These are phyloP conservation scores for Apoda limacodes DNA, from an alignment of 2,888 invertebrate species.

Conservation along the genomic window DNA sequence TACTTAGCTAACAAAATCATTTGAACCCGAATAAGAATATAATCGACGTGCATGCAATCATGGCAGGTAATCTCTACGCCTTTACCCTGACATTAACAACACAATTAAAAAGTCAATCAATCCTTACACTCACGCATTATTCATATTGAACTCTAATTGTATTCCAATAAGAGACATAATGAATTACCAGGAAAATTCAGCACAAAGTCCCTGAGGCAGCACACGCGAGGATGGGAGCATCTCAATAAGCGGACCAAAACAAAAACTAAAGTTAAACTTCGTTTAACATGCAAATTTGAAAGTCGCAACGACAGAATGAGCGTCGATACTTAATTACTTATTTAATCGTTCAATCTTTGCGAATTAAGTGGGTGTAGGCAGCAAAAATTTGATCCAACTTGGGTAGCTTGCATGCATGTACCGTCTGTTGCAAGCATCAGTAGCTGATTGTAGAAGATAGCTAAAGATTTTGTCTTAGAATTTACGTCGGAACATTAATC, in stretches of 20 bases:
- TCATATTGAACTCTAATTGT: too few species aligned
- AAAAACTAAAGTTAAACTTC: slow-evolving; percentile 62
- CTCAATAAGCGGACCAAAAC: slow-evolving; percentile 62
- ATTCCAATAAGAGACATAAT: too few species aligned
- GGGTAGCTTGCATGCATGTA: neutral
- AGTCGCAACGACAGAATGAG: slow-evolving; percentile 64
- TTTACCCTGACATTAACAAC: slow-evolving; percentile 63
- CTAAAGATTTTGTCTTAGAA: too few species aligned
- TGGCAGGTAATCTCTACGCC: slow-evolving; percentile 66
- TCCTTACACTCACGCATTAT: too few species aligned
- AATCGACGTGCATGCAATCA: slow-evolving; percentile 54
- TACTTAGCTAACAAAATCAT: neutral
- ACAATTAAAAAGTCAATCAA: slow-evolving; percentile 63
- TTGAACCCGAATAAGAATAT: slow-evolving; percentile 17
- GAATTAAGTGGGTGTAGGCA: slow-evolving; percentile 43
- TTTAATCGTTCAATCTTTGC: slow-evolving; percentile 64
- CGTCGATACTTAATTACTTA: slow-evolving; percentile 68
- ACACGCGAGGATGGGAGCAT: slow-evolving; percentile 49
- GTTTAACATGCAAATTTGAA: slow-evolving; percentile 71
- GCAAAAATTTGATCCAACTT: slow-evolving; percentile 27
- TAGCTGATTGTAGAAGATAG: too few species aligned
- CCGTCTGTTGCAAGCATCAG: too few species aligned
- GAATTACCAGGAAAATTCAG: too few species aligned
- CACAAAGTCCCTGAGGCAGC: slow-evolving; percentile 43
- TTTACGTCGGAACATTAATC: too few species aligned